phyloP scores from a whole-genome alignment of 1,140 invertebrate species.

The Hyposmocoma kahamanoa region DNA sequence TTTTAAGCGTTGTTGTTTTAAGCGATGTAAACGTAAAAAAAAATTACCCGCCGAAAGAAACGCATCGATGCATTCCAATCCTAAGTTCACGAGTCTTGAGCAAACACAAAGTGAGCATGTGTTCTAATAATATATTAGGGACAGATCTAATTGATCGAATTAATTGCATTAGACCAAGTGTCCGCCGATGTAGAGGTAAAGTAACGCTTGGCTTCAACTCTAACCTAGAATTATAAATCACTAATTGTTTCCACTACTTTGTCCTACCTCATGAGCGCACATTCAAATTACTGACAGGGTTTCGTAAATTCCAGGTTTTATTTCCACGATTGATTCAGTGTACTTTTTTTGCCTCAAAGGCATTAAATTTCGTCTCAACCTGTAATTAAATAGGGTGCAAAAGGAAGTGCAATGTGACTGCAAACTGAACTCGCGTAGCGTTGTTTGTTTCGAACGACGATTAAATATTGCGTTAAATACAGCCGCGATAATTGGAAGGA shows the following conservation, averaged over 20 bases:
- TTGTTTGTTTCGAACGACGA: constrained; percentile 11
- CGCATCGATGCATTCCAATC: constrained; percentile 32
- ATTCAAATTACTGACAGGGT: background rate
- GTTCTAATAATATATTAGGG: constrained; percentile 27
- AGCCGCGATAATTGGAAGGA: constrained; percentile 41
- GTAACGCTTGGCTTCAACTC: constrained; percentile 30
- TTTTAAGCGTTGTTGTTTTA: no score
- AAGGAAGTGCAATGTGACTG: background rate
- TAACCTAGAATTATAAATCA: constrained; percentile 24
- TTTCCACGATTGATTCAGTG: no score
- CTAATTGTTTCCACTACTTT: constrained; percentile 24
- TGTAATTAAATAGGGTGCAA: background rate
- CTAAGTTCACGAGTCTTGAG: constrained; percentile 35
- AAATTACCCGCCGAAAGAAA: no score
- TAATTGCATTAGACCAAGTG: constrained; percentile 27
- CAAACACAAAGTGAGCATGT: constrained; percentile 43
- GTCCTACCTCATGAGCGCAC: background rate
- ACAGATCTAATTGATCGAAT: constrained; percentile 28
- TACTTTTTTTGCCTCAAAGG: background rate
- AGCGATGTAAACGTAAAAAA: no score
- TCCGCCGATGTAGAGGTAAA: constrained; percentile 18
- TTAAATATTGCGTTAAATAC: constrained; percentile 28
- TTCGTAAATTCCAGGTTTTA: background rate
- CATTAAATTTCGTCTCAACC: background rate
- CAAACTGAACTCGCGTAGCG: background rate